Evolutionary conservation across 2,113 vertebrate species (phyloP), one percentile per base, ranked within the genome.

Genomic region (Sphyrna mokarran): DNA sequence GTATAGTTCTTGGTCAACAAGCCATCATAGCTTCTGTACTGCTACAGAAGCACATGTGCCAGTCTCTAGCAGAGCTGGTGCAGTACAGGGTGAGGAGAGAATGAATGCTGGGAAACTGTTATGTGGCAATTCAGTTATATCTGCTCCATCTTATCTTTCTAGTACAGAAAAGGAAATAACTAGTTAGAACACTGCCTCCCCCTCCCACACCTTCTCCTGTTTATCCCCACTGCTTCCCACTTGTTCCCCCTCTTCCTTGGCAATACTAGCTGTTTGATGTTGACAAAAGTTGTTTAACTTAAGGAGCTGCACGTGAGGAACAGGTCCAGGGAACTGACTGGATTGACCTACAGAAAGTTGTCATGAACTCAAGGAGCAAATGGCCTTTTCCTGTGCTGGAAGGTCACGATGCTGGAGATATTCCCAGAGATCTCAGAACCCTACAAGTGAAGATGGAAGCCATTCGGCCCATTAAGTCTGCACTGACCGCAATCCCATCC

Each of bases 1-100:
- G n/a, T n/a, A n/a, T n/a, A n/a, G n/a, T n/a, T n/a, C 54, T 97
- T 99, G 96, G 99, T 99, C 68, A 99, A 99, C 16, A 99, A 99
- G 96, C 99, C 99, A 0, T 48, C 43, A 99, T 98, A 0, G 99
- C 99, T 96, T 0, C 97, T 99, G 4, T 99, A 98, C 97, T 97
- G 0, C 97, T 99, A 29, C 99, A 99, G 97, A 99, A 99, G 86
- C 99, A 99, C 0, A 99, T 99, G 43, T 97, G 99, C 37, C 97
- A 98, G 7, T 99, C 99, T 0, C 97, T 99, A 2, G 99, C 99
- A 0, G 99, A 99, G 78, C 97, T 99, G 5, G 99, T 99, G 0
- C 99, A 99, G 95, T 99, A 99, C 96, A 99, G 99, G 98, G 99
- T 99, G 76, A 83, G 97, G 61, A 58, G 58, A 76, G 0, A 54